Evolutionary conservation across 1,140 invertebrate species (phyloP), one percentile per base, ranked within the genome.

Genomic region (Dinothrombium tinctorium): DNA sequence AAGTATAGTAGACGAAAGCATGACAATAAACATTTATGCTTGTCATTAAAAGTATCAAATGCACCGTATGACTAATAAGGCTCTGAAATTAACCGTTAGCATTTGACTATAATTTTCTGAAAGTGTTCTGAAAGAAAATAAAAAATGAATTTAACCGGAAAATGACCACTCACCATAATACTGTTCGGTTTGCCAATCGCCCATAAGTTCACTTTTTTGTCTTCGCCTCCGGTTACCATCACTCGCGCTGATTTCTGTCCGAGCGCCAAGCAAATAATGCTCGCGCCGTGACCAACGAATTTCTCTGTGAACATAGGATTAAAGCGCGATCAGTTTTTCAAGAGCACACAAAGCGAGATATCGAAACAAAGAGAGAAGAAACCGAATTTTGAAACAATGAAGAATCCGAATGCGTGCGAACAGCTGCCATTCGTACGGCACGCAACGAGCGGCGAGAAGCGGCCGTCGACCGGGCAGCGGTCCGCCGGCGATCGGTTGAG

Each of bases 171-270:
- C 63, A 86, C 82, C 82, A 95, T 81, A 54, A 96, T 81, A 63
- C 84, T 92, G 53, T 79, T 81, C 50, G 80, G 73, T 55, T 90
- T 84, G 17, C 86, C 87, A 46, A 94, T 76, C 3, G 84, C 84
- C 87, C 87, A 96, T 46, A 95, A 59, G 56, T 96, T 96, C 33
- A 95, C 86, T 63, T 90, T 92, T 58, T 84, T 82, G 62, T 95
- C 90, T 58, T 89, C 83, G 47, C 89, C 87, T 37, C 87, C 89
- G 49, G 87, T 94, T 33, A 84, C 89, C 56, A 95, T 69, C 36
- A 95, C 86, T 49, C 78, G 63, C 25, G 79, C 80, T 20, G 81
- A 86, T 59, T 86, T 89, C 53, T 76, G 74, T 33, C 86, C 84
- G 57, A 92, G 65, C 19, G 81, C 75, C 48, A 89, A 59, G 54